Conservation (phyloP, 1,140 invertebrate genomes). For the Steinernema feltiae region DNA sequence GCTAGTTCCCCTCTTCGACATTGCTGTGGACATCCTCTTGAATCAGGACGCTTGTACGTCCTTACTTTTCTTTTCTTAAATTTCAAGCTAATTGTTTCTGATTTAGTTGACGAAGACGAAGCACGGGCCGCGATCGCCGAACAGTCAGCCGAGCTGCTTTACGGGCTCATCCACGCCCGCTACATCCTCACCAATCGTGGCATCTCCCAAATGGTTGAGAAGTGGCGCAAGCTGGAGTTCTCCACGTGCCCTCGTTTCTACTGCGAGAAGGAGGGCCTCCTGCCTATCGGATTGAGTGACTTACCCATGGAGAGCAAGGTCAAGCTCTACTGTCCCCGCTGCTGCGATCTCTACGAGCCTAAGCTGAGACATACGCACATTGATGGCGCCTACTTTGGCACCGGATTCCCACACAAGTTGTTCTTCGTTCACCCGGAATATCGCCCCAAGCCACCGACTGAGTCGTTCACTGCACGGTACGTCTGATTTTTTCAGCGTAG, state of each 20-base stretch:
- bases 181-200: conserved; percentile 99
- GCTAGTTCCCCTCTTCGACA: conserved; percentile 96
- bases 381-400: conserved; percentile 98
- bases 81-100: background rate
- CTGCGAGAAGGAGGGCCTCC: conserved; percentile 92
- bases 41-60: conserved; percentile 87
- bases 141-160: conserved; percentile 98
- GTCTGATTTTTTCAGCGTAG: background rate
- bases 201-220: conserved; percentile 80
- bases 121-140: conserved; percentile 98
- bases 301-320: conserved; percentile 99
- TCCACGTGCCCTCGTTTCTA: conserved; percentile 86
- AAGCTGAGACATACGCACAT: conserved; percentile 99
- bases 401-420: conserved; percentile 98
- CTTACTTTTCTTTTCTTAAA: background rate
- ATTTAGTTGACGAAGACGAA: conserved; percentile 68
- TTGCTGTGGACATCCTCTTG: conserved; percentile 97
- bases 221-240: conserved; percentile 95
- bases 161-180: conserved; percentile 95
- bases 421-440: conserved; percentile 99
- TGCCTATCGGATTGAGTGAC: conserved; percentile 92
- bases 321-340: conserved; percentile 97
- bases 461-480: background rate
- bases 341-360: conserved; percentile 98
- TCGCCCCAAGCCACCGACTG: conserved; percentile 71